Base-by-base conservation (phyloP, 2,113 vertebrate genomes). In the Datnioides undecimradiatus region DNA sequence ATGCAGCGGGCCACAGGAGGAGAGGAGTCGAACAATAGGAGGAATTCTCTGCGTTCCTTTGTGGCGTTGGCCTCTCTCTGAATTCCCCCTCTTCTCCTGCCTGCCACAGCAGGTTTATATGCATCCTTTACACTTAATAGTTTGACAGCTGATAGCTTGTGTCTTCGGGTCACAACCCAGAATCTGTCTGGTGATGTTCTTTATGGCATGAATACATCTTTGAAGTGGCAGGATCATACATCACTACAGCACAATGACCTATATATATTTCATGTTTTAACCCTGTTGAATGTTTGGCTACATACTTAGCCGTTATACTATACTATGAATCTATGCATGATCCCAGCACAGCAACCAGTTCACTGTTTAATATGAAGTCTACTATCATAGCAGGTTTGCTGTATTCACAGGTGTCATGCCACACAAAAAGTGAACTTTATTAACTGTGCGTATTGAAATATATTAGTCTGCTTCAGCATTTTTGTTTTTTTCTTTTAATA, bases 21-120 rank as follows among this genome's bases (percentile, higher is more conserved):
- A 0, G n/a, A 48, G 2, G n/a, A 19, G 57, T 60, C 11, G 41
- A 34, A 82, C 85, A 83, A 79, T 51, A 65, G 73, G 1, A 48
- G 73, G 70, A 87, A 64, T 86, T 63, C 55, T 73, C 43, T 31
- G 19, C 43, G 34, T 41, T 82, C 49, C 62, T 80, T 54, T 73
- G 62, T 82, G 58, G 4, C 43, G 52, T 80, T 58, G 58, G 19
- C 51, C 40, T 70, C 55, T 51, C 19, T 71, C 74, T 51, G 69
- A 75, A 79, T 40, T 34, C 57, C 78, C 45, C 57, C 1, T 12
- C 57, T 13, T 68, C n/a, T 10, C 12, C 16, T 31, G 38, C 46
- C 54, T 65, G 86, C 40, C 72, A 43, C 29, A 49, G 75, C 74
- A 82, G 54, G 72, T 75, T 75, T 14, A 5, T 21, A n/a, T 57